Percentiles rank a stretch among this genome's conserved stretches.
These are phyloP conservation scores for Creontiades dilutus DNA, from an alignment of 2,888 invertebrate species.

Conservation along the genomic window DNA sequence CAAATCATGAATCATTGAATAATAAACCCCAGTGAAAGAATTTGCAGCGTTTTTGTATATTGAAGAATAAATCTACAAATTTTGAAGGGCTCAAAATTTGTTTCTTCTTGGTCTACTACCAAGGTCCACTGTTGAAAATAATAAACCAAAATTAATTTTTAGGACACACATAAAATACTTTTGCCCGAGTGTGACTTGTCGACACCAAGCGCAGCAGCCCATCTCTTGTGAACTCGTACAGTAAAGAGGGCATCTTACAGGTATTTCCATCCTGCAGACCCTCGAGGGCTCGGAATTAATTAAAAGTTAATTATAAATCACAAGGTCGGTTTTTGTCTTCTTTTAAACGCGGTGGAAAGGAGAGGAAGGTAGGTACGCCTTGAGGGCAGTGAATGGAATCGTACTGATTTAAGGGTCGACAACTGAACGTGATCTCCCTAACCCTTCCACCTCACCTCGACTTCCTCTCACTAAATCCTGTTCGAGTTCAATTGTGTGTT, in stretches of 20 bases:
- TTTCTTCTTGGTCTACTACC: too few species aligned
- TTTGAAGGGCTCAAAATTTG: too few species aligned
- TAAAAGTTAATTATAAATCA: slow-evolving; percentile 62
- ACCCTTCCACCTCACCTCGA: background rate
- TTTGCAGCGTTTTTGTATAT: too few species aligned
- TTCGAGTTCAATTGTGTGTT: slow-evolving; percentile 42
- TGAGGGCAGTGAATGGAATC: slow-evolving; percentile 41
- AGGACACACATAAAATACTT: too few species aligned
- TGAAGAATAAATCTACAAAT: too few species aligned
- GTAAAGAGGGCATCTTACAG: background rate
- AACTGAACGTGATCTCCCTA: background rate
- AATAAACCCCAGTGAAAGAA: too few species aligned
- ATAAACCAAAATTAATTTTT: too few species aligned
- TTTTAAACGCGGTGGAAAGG: slow-evolving; percentile 20
- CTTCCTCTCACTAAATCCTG: slow-evolving; percentile 11
- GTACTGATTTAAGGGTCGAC: slow-evolving; percentile 26
- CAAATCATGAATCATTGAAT: too few species aligned
- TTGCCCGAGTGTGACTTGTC: too few species aligned
- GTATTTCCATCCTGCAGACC: slow-evolving; percentile 16
- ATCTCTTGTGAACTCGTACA: background rate
- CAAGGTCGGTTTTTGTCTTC: background rate
- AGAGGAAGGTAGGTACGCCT: background rate
- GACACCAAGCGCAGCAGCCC: background rate
- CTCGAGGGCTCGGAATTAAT: slow-evolving; percentile 57
- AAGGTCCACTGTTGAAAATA: too few species aligned